A percentile compares a stretch with the other conserved stretches of the same genome.
phyloP scores from a whole-genome alignment of 2,113 vertebrate genomes.

The Pipra filicauda region DNA sequence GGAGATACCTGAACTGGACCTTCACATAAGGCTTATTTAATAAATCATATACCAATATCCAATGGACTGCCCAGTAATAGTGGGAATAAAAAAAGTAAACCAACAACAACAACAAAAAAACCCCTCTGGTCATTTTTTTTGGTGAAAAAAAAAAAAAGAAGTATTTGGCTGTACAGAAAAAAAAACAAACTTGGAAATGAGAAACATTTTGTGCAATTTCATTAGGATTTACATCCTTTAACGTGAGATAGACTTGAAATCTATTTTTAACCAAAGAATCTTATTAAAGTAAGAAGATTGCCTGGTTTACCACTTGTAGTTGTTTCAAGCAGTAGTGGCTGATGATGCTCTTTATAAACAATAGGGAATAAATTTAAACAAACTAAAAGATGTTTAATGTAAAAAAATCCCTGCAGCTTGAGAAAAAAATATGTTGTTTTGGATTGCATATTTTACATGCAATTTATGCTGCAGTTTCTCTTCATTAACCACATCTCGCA shows the following conservation, averaged over 20 bases:
- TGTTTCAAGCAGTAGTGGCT: slow-evolving; percentile 68
- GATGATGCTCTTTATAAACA: slow-evolving; percentile 72
- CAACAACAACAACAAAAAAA: background rate
- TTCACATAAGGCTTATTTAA: background rate
- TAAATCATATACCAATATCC: slow-evolving; percentile 18
- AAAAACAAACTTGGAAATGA: slow-evolving; percentile 51
- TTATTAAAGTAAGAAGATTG: slow-evolving; percentile 77
- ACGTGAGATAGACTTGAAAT: slow-evolving; percentile 63
- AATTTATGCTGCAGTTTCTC: slow-evolving; percentile 78
- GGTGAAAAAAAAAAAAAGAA: background rate
- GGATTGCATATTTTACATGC: slow-evolving; percentile 73
- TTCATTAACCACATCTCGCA: slow-evolving; percentile 77
- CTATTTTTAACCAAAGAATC: slow-evolving; percentile 72
- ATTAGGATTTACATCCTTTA: slow-evolving; percentile 71
- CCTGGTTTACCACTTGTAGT: slow-evolving; percentile 62
- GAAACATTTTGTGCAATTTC: slow-evolving; percentile 57
- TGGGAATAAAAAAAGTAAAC: rapidly evolving
- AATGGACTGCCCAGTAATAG: background rate
- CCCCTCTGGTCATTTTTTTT: background rate
- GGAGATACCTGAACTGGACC: background rate
- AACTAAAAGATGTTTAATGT: slow-evolving; percentile 73
- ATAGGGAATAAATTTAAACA: slow-evolving; percentile 73
- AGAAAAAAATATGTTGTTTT: slow-evolving; percentile 69
- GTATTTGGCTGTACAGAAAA: background rate
- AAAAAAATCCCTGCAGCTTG: slow-evolving; percentile 45